Conservation (phyloP, 2,888 invertebrate species). For the Philaethria dido region DNA sequence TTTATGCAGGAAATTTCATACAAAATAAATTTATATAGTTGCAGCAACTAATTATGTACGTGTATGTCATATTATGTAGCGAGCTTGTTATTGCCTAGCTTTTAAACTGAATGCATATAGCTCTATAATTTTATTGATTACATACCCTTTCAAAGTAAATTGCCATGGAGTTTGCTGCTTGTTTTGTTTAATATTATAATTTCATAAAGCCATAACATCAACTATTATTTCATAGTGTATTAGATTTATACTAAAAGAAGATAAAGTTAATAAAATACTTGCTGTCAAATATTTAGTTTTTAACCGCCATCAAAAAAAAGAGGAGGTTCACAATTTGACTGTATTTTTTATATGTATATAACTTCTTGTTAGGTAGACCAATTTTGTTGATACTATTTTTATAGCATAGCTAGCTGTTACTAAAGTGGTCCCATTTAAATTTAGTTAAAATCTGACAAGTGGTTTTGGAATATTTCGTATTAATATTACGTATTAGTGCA, state of each 20-base stretch:
- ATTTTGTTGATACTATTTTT: no score
- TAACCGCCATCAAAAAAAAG: no score
- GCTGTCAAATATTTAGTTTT: no score
- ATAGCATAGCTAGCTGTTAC: no score
- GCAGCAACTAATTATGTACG: background rate
- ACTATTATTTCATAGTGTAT: background rate
- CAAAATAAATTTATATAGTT: background rate
- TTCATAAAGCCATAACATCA: background rate
- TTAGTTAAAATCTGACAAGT: no score
- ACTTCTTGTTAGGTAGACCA: no score
- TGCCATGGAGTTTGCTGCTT: background rate
- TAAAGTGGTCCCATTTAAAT: no score
- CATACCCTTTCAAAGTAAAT: background rate
- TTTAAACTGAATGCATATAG: background rate
- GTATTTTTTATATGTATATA: no score
- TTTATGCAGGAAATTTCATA: background rate
- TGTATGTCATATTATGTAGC: background rate
- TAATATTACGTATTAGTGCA: no score
- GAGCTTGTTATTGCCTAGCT: constrained; percentile 1
- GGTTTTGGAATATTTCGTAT: no score
- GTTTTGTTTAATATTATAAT: background rate
- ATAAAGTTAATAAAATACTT: no score
- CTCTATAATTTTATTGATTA: constrained; percentile 5
- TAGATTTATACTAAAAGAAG: background rate
- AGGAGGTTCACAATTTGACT: no score